Evolutionary conservation across 2,888 invertebrate species (phyloP).

Genomic region (Mesorhabditis spiculigera): DNA sequence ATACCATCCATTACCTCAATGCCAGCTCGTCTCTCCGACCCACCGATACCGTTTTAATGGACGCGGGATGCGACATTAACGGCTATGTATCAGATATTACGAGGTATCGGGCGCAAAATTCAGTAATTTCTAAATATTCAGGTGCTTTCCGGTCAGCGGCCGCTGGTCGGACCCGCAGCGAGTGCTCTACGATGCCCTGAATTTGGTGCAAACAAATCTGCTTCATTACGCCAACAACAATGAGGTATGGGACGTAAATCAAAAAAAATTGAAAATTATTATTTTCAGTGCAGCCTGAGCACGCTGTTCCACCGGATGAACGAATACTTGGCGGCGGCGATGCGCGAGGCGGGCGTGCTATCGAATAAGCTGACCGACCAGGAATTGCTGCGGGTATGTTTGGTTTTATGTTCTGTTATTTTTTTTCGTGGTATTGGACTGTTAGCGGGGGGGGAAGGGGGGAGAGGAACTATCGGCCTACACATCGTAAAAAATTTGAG

Average conservation of each 20-base stretch:
- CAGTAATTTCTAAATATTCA: background rate
- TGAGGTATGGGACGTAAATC: background rate
- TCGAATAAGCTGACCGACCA: background rate
- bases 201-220: conserved; percentile 72
- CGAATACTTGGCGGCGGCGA: conserved; percentile 26
- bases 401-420: too few species aligned
- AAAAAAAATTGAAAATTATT: background rate
- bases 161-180: conserved; percentile 75
- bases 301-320: conserved; percentile 27
- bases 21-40: conserved; percentile 72
- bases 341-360: conserved; percentile 25
- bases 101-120: too few species aligned
- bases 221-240: conserved; percentile 61
- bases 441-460: too few species aligned
- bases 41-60: conserved; percentile 83
- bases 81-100: conserved; percentile 94
- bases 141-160: conserved; percentile 65
- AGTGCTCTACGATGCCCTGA: conserved; percentile 80
- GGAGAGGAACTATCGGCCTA: too few species aligned
- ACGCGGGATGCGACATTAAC: conserved; percentile 89
- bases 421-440: too few species aligned
- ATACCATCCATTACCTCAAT: conserved; percentile 84
- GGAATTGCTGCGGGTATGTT: background rate
- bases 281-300: conserved; percentile 18
- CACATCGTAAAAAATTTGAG: too few species aligned